Conservation (phyloP, 2,888 invertebrate genomes). For the Drosophila histrio region DNA sequence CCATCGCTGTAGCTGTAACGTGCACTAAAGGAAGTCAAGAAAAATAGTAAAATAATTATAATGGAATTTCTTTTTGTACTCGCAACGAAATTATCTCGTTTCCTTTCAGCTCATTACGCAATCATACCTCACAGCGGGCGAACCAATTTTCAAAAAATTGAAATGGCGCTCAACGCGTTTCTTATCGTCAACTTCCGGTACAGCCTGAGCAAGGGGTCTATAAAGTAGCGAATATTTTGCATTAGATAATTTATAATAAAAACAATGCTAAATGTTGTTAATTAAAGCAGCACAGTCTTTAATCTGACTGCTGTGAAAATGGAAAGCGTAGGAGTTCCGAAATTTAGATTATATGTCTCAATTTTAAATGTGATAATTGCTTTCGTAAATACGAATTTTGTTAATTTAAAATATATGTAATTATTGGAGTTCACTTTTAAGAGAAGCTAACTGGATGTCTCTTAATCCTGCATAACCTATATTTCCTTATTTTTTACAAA, state of each 20-base stretch:
- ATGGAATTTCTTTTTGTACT: not conserved
- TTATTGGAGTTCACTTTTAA: too few relatives aligned
- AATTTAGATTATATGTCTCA: not conserved
- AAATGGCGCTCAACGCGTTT: constrained; percentile 72
- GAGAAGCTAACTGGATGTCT: too few relatives aligned
- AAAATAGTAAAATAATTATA: constrained; percentile 8
- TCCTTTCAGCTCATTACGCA: constrained; percentile 12
- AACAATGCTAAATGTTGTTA: not conserved
- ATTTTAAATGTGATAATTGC: too few relatives aligned
- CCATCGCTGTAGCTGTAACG: constrained; percentile 45
- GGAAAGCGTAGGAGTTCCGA: not conserved
- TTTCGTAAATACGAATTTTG: too few relatives aligned
- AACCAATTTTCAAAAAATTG: constrained; percentile 34
- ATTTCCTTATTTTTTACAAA: not conserved
- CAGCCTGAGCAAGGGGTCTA: constrained; percentile 62
- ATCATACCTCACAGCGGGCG: constrained; percentile 57
- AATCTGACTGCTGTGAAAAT: not conserved
- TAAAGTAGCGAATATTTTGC: constrained; percentile 34
- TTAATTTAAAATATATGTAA: too few relatives aligned
- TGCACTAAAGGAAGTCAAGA: constrained; percentile 19
- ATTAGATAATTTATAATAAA: constrained; percentile 26
- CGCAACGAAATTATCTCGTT: constrained; percentile 19
- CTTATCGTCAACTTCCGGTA: constrained; percentile 68
- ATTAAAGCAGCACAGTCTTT: not conserved
- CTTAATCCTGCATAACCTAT: too few relatives aligned